phyloP scores from a whole-genome alignment of 2,888 invertebrate species.

The Furcula furcula region DNA sequence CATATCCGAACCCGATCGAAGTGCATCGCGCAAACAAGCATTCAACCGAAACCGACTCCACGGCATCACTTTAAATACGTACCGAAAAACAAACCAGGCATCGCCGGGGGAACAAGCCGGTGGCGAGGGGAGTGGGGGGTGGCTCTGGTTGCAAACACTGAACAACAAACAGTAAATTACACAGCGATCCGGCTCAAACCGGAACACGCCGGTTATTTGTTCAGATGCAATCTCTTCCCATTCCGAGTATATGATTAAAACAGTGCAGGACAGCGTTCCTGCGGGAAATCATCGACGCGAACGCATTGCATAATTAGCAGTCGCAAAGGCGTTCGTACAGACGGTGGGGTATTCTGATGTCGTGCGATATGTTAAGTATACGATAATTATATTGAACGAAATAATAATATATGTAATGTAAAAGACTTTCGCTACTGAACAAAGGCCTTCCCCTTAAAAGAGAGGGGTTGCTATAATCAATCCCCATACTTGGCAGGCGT shows the following conservation, averaged over 20 bases:
- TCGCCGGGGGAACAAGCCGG: conserved; percentile 4
- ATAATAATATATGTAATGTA: no score
- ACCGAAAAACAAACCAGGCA: conserved; percentile 54
- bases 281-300: conserved; percentile 75
- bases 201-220: conserved; percentile 62
- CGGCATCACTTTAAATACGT: conserved; percentile 42
- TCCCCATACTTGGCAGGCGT: no score
- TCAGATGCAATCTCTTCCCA: conserved; percentile 72
- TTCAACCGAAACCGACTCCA: conserved; percentile 31
- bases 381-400: no score
- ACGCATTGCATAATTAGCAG: conserved; percentile 79
- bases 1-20: conserved; percentile 21
- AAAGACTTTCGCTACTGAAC: no score
- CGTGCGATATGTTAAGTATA: no score
- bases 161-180: conserved; percentile 69
- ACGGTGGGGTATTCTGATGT: conserved; percentile 40
- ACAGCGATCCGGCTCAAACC: conserved; percentile 55
- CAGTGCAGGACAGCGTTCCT: conserved; percentile 70
- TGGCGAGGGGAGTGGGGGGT: conserved; percentile 8
- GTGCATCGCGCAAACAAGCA: conserved; percentile 24
- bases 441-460: no score
- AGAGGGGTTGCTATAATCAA: no score
- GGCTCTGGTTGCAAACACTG: conserved; percentile 42
- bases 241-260: conserved; percentile 77
- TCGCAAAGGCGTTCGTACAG: conserved; percentile 52